Conservation (phyloP, 2,888 invertebrate species). For the Arge pagana region DNA sequence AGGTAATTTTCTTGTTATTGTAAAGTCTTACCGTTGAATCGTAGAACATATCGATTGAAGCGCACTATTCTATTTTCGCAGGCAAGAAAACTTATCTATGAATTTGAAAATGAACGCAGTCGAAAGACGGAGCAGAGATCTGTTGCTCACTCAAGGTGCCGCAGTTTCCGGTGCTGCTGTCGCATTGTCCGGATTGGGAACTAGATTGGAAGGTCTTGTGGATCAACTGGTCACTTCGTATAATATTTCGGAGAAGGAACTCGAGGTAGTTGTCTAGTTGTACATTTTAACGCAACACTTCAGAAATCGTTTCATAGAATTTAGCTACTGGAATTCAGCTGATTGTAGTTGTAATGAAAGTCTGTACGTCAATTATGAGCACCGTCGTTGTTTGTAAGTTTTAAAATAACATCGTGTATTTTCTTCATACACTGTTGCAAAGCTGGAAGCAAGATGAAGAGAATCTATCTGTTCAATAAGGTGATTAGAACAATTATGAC, state of each 20-base stretch:
- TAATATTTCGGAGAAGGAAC: slow-evolving; percentile 74
- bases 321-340: too few relatives aligned
- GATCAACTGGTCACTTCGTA: slow-evolving; percentile 75
- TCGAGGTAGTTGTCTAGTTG: slow-evolving; percentile 68
- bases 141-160: slow-evolving; percentile 71
- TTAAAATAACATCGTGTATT: too few relatives aligned
- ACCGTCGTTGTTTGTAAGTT: too few relatives aligned
- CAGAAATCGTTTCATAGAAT: too few relatives aligned
- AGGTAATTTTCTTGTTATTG: slow-evolving; percentile 57
- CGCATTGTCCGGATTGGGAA: slow-evolving; percentile 70
- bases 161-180: slow-evolving; percentile 72
- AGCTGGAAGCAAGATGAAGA: too few relatives aligned
- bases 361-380: too few relatives aligned
- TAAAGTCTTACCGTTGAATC: too few relatives aligned
- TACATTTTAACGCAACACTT: too few relatives aligned
- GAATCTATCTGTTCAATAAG: too few relatives aligned
- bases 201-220: slow-evolving; percentile 72
- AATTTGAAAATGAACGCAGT: slow-evolving; percentile 68
- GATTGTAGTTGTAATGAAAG: too few relatives aligned
- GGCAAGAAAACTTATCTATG: slow-evolving; percentile 70
- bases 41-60: not conserved
- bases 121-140: slow-evolving; percentile 67
- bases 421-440: too few relatives aligned
- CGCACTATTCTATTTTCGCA: slow-evolving; percentile 37
- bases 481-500: too few relatives aligned